Conservation (phyloP, 2,888 invertebrate species). For the Allolobophora icterica region DNA sequence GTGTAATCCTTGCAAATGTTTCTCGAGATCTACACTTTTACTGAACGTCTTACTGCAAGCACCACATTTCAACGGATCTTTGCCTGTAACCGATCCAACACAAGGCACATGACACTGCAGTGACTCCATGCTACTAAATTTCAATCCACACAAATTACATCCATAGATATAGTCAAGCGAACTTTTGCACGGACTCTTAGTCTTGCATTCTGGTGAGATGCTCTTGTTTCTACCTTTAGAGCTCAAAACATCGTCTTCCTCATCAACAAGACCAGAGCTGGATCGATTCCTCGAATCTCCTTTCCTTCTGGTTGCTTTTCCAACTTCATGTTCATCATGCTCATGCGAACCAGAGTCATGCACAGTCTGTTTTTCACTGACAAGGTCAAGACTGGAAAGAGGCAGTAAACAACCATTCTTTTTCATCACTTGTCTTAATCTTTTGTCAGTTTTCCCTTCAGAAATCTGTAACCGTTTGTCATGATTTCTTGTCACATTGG, state of each 20-base stretch:
- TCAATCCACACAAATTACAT: constrained; percentile 21
- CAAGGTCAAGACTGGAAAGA: not conserved
- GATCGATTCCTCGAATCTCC: too few species aligned
- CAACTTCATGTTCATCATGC: too few species aligned
- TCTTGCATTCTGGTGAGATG: not conserved
- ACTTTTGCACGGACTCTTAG: not conserved
- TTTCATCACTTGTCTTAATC: not conserved
- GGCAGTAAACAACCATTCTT: not conserved
- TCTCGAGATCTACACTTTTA: not conserved
- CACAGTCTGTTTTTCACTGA: too few species aligned
- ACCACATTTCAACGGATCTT: constrained; percentile 8
- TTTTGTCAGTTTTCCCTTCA: not conserved
- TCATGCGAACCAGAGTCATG: too few species aligned
- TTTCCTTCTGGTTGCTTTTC: too few species aligned
- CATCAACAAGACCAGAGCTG: too few species aligned
- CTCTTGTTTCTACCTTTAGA: too few species aligned
- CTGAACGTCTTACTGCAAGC: not conserved
- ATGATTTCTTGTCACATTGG: not conserved
- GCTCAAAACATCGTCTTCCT: too few species aligned
- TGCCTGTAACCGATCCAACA: not conserved
- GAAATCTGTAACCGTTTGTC: not conserved
- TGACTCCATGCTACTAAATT: not conserved
- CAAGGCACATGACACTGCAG: constrained; percentile 3
- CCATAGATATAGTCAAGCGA: not conserved
- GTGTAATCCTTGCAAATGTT: not conserved